Evolutionary conservation across 2,888 invertebrate genomes (phyloP), one percentile per base, ranked within the genome.

Genomic region (Lasiommata megera): DNA sequence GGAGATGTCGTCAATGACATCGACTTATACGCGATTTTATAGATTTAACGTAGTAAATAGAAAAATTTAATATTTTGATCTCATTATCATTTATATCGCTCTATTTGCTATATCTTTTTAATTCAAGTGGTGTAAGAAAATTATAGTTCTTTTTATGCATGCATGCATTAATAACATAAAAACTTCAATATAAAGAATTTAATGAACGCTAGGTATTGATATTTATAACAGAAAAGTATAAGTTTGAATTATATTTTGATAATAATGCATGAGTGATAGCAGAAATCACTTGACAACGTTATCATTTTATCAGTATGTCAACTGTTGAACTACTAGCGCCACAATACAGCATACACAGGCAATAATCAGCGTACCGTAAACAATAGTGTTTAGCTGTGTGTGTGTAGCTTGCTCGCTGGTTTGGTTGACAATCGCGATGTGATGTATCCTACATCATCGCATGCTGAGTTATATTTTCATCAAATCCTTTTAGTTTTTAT

Each of bases 401-500:
- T 88, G 88, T 77, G 87, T 88, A 77, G 88, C 86, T 88, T 87
- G 89, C 78, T 88, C 82, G 87, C 78, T 87, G 81, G 85, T 83
- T 87, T 74, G 88, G 89, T 89, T 88, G 88, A 90, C 90, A 89
- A 89, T 88, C 90, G 90, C 89, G 89, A 90, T 89, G 89, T 90
- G 87, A 88, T 88, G 88, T 87, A 88, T 88, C 82, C 84, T 88
- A 85, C 85, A 87, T 88, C 89, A 86, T 90, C 88, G 90, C 90
- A 88, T 83, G 88, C 88, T 85, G 85, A 85, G 88, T 84, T 88
- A 88, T 79, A 88, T 84, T 88, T 88, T 87, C 81, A 87, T 79
- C 82, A 86, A 85, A 80, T 84, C 76, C 81, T 83, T 86, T 86
- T 88, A 84, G 81, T 87, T 90, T 87, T 81, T 83, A 62, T 70